Percentiles rank a stretch among this genome's conserved stretches.
phyloP scores from a whole-genome alignment of 1,140 invertebrate genomes.

The Drosophila gunungcola region DNA sequence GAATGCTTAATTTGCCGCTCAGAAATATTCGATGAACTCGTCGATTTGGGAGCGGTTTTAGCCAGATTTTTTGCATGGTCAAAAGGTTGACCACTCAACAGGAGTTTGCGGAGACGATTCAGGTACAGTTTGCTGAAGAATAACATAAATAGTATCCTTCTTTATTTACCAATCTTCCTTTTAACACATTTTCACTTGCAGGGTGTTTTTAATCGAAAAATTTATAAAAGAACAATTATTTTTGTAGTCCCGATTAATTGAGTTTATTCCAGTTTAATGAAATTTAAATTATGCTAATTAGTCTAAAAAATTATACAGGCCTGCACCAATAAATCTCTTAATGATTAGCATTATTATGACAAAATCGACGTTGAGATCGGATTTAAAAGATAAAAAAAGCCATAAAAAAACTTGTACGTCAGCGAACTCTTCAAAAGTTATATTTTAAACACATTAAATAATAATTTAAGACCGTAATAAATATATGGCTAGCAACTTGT shows the following conservation, averaged over 20 bases:
- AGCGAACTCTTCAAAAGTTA: not conserved
- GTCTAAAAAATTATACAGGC: slow-evolving; percentile 9
- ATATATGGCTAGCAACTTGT: not conserved
- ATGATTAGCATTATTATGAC: slow-evolving; percentile 26
- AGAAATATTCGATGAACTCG: slow-evolving; percentile 13
- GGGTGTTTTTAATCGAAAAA: not conserved
- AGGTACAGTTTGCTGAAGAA: slow-evolving; percentile 32
- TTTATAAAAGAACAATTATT: not conserved
- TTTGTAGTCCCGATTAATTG: not conserved
- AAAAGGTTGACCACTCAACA: slow-evolving; percentile 51
- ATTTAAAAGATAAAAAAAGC: not conserved
- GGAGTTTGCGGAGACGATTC: slow-evolving; percentile 9
- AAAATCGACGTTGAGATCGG: slow-evolving; percentile 1
- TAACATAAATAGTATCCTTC: no score
- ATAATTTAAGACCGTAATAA: not conserved
- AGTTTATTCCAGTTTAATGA: slow-evolving; percentile 19
- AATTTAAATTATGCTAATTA: slow-evolving; percentile 15
- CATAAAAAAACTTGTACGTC: not conserved
- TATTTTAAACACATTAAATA: slow-evolving; percentile 2
- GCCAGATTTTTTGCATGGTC: slow-evolving; percentile 30
- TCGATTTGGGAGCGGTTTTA: slow-evolving; percentile 31
- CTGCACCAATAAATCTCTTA: not conserved
- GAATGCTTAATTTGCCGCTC: slow-evolving; percentile 71
- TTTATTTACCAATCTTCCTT: no score
- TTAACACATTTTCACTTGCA: not conserved